A percentile compares a stretch with the other conserved stretches of the same genome.
Evolutionary conservation across 2,888 invertebrate genomes (phyloP).

Genomic region (Tetragonula carbonaria): DNA sequence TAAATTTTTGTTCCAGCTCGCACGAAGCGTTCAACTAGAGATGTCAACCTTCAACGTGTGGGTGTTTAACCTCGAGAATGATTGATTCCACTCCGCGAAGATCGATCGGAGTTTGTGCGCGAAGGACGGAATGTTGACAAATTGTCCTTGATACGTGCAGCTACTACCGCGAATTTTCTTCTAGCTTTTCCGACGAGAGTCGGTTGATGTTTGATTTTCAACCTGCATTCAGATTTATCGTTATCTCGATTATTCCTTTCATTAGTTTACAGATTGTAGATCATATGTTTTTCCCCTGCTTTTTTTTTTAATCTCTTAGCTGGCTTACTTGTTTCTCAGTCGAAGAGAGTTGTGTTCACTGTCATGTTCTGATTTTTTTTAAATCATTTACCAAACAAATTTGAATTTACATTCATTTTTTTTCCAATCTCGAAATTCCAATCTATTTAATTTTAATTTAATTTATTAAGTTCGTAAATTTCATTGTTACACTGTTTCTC

Average conservation of each 20-base stretch:
- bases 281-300: not conserved
- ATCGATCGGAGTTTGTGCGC: constrained; percentile 1
- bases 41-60: constrained; percentile 15
- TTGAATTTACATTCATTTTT: no score
- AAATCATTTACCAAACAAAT: no score
- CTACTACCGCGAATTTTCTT: not conserved
- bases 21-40: not conserved
- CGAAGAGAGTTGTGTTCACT: no score
- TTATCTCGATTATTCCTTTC: not conserved
- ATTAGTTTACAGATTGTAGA: not conserved
- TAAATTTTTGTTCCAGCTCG: no score
- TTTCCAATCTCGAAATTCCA: no score
- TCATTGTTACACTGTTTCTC: no score
- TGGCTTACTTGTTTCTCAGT: no score
- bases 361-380: no score
- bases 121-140: constrained; percentile 13
- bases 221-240: not conserved
- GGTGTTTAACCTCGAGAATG: constrained; percentile 12
- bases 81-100: constrained; percentile 6
- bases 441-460: no score
- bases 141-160: not conserved
- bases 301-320: no score
- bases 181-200: not conserved
- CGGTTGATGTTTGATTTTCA: no score
- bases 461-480: no score